Base-by-base conservation (phyloP, 2,888 invertebrate genomes). In the Trichopoda pennipes region DNA sequence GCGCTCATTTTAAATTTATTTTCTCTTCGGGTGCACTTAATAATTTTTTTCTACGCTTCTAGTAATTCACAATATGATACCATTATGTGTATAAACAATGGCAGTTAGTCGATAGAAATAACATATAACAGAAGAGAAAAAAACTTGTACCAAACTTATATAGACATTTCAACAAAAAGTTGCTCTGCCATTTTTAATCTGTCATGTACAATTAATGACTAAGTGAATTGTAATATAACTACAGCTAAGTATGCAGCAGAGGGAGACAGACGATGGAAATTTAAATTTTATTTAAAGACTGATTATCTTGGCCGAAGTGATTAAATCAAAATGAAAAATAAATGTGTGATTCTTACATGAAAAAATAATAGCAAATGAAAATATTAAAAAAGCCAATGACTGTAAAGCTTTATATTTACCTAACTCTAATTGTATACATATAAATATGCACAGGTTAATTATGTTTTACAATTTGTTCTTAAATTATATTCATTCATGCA, bases 141-240 rank as follows among this genome's bases (percentile, higher is more conserved):
- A 68, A 55, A 79, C 74, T 68, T 80, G 61, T 47, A 75, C 38
- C 56, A 32, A 74, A 38, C 79, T 74, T 74, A 74, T 80, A 74
- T 63, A 80, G 79, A 74, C 73, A 74, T 74, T 68, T 61, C 23
- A 49, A 74, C 16, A 55, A 79, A 68, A 73, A 79, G 47, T 63
- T 32, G 63, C 38, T 55, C 74, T 80, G 55, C 79, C 79, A 74
- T 74, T 68, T 79, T 74, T 49, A 68, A 56, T 80, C 68, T 55
- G 55, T 68, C 73, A 49, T 74, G 66, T 32, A 49, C 47, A 77
- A 77, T 69, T 61, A 61, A 38, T 69, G 76, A 35, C 53, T 69
- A 55, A 69, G 44, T 76, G 63, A 69, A 69, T 44, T 55, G 32
- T 56, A 63, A 19, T 68, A 68, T 47, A 32, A 23, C 17, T 49